Conservation (phyloP, 1,140 invertebrate species). For the Chlorops oryzae region DNA sequence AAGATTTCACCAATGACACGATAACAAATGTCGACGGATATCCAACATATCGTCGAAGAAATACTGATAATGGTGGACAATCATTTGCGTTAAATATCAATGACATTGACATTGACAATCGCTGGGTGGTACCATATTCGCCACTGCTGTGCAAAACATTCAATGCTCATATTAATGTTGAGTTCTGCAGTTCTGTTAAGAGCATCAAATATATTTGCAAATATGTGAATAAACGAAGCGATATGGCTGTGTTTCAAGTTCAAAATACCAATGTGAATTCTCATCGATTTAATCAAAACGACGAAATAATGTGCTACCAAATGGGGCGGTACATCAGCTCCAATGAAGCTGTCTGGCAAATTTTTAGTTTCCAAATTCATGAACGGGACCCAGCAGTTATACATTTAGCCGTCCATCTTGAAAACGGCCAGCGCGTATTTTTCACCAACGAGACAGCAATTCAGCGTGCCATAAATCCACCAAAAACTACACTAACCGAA, state of each 20-base stretch:
- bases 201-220: constrained; percentile 52
- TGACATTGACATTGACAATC: constrained; percentile 14
- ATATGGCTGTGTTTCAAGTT: constrained; percentile 40
- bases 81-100: constrained; percentile 9
- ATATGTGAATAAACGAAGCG: constrained; percentile 49
- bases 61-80: constrained; percentile 14
- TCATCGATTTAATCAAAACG: constrained; percentile 25
- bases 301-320: constrained; percentile 38
- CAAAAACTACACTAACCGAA: too few species aligned
- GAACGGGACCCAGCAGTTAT: constrained; percentile 41
- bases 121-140: constrained; percentile 43
- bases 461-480: too few species aligned
- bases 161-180: constrained; percentile 51
- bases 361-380: constrained; percentile 33
- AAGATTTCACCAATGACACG: constrained; percentile 21
- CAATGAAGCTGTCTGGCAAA: constrained; percentile 46
- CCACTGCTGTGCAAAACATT: constrained; percentile 50
- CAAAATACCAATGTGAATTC: constrained; percentile 12
- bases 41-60: constrained; percentile 27
- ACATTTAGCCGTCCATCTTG: constrained; percentile 44
- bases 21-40: constrained; percentile 43
- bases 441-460: constrained; percentile 36
- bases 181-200: constrained; percentile 52
- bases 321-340: constrained; percentile 47
- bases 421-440: constrained; percentile 42